phyloP scores from a whole-genome alignment of 2,113 vertebrate species.

The Crocuta crocuta region DNA sequence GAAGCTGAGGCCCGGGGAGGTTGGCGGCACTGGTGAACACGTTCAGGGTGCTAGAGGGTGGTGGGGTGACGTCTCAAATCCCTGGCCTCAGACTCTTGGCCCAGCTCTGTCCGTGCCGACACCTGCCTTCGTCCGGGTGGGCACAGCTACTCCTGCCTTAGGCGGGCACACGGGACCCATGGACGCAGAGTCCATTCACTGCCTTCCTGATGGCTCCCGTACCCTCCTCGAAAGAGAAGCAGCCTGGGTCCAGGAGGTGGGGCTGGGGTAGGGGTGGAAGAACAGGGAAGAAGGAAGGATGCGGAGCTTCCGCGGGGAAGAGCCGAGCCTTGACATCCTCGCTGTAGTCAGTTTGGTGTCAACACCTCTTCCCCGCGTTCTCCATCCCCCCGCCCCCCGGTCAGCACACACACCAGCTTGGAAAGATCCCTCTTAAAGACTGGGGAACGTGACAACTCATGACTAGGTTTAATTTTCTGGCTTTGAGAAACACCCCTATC shows the following conservation, averaged over 20 bases:
- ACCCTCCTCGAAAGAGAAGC: background rate
- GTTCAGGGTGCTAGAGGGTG: background rate
- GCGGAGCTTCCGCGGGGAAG: background rate
- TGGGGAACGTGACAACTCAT: background rate
- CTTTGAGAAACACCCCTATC: background rate
- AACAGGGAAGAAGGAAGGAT: background rate
- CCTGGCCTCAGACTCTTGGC: background rate
- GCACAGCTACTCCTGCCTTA: background rate
- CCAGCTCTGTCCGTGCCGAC: background rate
- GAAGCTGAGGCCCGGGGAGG: background rate
- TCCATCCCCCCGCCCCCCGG: accelerated
- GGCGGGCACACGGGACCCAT: accelerated
- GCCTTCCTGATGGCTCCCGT: background rate
- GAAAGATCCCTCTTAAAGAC: background rate
- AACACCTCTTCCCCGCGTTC: background rate
- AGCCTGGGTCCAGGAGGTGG: background rate
- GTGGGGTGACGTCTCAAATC: background rate
- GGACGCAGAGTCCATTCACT: background rate
- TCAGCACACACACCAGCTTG: background rate
- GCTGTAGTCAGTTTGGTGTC: background rate
- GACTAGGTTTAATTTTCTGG: background rate
- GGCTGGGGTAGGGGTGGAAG: too few relatives aligned
- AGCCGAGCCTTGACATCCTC: background rate
- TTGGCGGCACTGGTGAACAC: background rate
- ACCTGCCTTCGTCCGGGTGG: background rate